Evolutionary conservation across 2,113 vertebrate species (phyloP).

Genomic region (Plotosus lineatus): DNA sequence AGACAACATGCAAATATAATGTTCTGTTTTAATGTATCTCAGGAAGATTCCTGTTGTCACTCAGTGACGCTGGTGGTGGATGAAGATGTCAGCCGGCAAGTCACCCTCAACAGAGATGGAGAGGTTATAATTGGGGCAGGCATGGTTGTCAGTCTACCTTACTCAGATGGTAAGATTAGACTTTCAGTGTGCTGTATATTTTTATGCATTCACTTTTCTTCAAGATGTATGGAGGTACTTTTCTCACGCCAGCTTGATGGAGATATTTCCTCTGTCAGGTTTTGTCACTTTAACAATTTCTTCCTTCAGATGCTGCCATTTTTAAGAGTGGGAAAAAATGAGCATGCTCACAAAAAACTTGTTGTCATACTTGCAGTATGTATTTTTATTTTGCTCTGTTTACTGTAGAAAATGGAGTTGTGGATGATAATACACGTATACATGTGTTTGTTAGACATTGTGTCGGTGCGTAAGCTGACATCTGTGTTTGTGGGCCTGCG

Average conservation of each 20-base stretch:
- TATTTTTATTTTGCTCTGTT: neutral
- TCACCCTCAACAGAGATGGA: slow-evolving; percentile 86
- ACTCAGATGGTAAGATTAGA: slow-evolving; percentile 78
- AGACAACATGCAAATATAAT: neutral
- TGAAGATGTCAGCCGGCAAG: slow-evolving; percentile 87
- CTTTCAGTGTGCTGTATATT: neutral
- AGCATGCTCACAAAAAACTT: too few relatives aligned
- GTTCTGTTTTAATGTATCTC: slow-evolving; percentile 57
- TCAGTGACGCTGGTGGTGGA: slow-evolving; percentile 91
- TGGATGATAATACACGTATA: neutral
- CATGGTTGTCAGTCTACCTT: slow-evolving; percentile 79
- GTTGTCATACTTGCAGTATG: too few relatives aligned
- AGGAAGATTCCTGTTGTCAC: slow-evolving; percentile 89
- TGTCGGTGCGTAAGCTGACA: slow-evolving; percentile 86
- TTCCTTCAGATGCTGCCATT: neutral
- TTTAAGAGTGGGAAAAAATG: neutral
- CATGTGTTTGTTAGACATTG: slow-evolving; percentile 69
- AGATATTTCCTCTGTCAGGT: neutral
- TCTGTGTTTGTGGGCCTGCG: slow-evolving; percentile 89
- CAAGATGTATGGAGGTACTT: neutral
- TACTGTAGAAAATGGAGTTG: neutral
- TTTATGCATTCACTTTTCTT: neutral
- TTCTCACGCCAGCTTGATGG: neutral
- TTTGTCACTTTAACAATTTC: neutral
- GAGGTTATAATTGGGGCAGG: slow-evolving; percentile 83